These are phyloP conservation scores for Heliconius himera DNA, from an alignment of 1,140 invertebrate species.

Conservation along the genomic window DNA sequence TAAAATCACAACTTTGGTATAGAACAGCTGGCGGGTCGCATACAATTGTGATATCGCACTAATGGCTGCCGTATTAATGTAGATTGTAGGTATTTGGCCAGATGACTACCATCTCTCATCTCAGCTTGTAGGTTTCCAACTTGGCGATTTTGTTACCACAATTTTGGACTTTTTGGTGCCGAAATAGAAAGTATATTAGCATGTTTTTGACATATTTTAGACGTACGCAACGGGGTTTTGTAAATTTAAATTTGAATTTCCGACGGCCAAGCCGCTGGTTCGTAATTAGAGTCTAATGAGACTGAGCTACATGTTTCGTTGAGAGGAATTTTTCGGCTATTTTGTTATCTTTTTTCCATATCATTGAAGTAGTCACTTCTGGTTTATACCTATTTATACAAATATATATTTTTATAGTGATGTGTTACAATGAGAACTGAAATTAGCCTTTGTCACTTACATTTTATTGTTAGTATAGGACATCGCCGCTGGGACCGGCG, in stretches of 20 bases:
- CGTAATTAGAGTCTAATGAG: constrained; percentile 78
- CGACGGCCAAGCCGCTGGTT: constrained; percentile 51
- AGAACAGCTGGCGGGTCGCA: constrained; percentile 33
- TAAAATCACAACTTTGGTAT: constrained; percentile 69
- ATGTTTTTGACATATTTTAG: constrained; percentile 47
- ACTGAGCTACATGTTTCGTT: constrained; percentile 55
- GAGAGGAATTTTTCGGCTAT: constrained; percentile 47
- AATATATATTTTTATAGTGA: not conserved
- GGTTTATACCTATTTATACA: not conserved
- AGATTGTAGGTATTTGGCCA: constrained; percentile 32
- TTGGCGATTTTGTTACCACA: constrained; percentile 35
- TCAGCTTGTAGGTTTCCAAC: constrained; percentile 3
- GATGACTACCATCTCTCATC: constrained; percentile 37
- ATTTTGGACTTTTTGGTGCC: constrained; percentile 42
- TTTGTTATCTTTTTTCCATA: constrained; percentile 11
- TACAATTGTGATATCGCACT: constrained; percentile 34
- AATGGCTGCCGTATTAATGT: constrained; percentile 42
- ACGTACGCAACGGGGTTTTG: constrained; percentile 48
- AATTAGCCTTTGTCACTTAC: constrained; percentile 8
- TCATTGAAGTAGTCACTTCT: not conserved
- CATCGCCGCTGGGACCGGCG: constrained; percentile 27
- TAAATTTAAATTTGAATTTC: constrained; percentile 78
- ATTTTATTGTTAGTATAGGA: constrained; percentile 26
- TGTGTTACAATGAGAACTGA: not conserved
- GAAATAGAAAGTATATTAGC: constrained; percentile 52